phyloP scores from a whole-genome alignment of 1,140 invertebrate species.

The Laupala kohalensis region DNA sequence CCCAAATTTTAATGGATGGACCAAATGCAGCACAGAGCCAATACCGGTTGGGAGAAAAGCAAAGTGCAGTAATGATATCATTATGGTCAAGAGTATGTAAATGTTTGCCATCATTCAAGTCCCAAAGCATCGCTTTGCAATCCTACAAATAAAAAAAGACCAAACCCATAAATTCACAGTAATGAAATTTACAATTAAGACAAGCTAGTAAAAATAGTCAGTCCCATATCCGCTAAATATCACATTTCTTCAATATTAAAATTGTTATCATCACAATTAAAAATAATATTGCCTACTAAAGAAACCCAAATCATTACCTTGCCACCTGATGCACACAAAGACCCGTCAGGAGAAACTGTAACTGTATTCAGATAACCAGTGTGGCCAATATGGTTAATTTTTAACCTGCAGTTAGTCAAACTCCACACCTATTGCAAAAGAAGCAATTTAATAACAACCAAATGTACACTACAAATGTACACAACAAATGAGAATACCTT shows the following conservation, averaged over 20 bases:
- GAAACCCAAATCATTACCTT: constrained; percentile 44
- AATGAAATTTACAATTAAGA: neutral
- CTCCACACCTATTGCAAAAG: constrained; percentile 95
- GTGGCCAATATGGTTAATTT: constrained; percentile 97
- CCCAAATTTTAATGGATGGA: constrained; percentile 98
- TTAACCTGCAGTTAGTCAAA: constrained; percentile 94
- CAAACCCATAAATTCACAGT: neutral
- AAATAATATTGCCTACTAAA: neutral
- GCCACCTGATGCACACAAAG: constrained; percentile 96
- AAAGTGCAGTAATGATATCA: constrained; percentile 93
- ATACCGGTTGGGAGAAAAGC: constrained; percentile 99
- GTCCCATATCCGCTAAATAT: constrained; percentile 32
- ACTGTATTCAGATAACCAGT: constrained; percentile 96
- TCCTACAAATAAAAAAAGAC: constrained; percentile 42
- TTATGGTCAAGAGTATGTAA: constrained; percentile 97
- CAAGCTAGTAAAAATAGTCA: constrained; percentile 18
- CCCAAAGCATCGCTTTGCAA: constrained; percentile 98
- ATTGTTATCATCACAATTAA: neutral
- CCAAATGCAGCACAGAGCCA: constrained; percentile 99
- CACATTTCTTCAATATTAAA: constrained; percentile 7
- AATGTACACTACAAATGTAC: neutral
- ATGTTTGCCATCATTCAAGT: constrained; percentile 98
- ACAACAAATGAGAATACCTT: constrained; percentile 8
- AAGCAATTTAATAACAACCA: neutral
- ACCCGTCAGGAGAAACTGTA: constrained; percentile 98